Conservation (phyloP, 2,888 invertebrate species). For the Metellina segmentata region DNA sequence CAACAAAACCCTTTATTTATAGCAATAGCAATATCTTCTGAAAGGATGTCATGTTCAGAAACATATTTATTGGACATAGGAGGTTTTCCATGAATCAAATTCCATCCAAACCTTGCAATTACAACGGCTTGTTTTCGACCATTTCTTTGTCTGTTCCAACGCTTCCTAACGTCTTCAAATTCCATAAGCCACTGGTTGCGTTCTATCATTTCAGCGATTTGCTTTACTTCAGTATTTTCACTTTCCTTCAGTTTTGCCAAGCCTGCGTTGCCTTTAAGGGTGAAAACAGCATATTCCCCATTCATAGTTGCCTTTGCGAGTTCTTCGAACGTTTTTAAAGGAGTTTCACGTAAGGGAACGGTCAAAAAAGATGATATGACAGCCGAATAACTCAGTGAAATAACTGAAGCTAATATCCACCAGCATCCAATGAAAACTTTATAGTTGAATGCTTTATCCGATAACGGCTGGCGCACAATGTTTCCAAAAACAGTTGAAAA, state of each 20-base stretch:
- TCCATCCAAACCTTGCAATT: not conserved
- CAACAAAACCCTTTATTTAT: constrained; percentile 6
- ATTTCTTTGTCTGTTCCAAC: not conserved
- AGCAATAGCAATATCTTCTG: not conserved
- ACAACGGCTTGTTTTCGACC: not conserved
- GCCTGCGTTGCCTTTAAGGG: not conserved
- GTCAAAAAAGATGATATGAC: constrained; percentile 8
- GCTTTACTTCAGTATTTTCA: not conserved
- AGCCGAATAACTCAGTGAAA: constrained; percentile 10
- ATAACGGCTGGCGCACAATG: not conserved
- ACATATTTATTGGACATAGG: not conserved
- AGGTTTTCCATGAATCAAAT: not conserved
- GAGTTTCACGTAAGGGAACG: not conserved
- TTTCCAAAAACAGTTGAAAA: not conserved
- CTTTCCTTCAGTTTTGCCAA: not conserved
- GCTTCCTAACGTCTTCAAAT: no score
- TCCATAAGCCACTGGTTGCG: not conserved
- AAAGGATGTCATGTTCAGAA: not conserved
- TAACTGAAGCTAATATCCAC: not conserved
- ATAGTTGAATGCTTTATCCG: not conserved
- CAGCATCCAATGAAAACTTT: not conserved
- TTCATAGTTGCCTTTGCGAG: not conserved
- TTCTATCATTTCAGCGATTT: not conserved
- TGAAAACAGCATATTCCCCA: not conserved
- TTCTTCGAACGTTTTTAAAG: not conserved